A percentile compares a stretch with the other conserved stretches of the same genome.
phyloP scores from a whole-genome alignment of 2,113 vertebrate genomes.

The Carlito syrichta region DNA sequence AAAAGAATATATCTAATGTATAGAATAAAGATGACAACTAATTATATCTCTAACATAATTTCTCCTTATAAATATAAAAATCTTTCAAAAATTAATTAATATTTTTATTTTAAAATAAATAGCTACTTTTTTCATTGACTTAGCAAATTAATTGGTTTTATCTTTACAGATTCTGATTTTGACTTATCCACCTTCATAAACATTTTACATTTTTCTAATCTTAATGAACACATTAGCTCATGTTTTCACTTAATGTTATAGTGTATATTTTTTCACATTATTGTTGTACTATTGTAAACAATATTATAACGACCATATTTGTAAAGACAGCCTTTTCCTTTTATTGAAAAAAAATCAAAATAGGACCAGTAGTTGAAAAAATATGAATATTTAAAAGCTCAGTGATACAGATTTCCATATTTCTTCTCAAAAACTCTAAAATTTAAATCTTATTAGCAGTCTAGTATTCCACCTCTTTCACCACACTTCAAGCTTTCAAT shows the following conservation, averaged over 20 bases:
- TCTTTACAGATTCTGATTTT: not conserved
- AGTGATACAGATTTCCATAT: not conserved
- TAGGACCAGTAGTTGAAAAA: not conserved
- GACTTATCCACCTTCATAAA: not conserved
- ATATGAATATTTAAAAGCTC: not conserved
- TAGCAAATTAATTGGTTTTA: not conserved
- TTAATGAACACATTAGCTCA: not conserved
- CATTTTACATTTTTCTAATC: not conserved
- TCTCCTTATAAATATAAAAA: not conserved
- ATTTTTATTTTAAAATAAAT: not conserved
- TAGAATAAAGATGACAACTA: not conserved
- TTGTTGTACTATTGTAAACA: not conserved
- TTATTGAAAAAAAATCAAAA: conserved; percentile 7
- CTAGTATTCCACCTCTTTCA: not conserved
- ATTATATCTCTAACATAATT: not conserved
- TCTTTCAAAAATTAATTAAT: not conserved
- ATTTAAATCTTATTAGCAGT: not conserved
- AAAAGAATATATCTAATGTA: not conserved
- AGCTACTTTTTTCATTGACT: not conserved
- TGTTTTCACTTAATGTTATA: not conserved
- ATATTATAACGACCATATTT: not conserved
- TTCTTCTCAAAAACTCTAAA: not conserved
- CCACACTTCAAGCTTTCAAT: not conserved
- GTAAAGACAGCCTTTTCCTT: not conserved
- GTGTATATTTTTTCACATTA: not conserved